Evolutionary conservation across 2,113 vertebrate species (phyloP).

Genomic region (Pseudopipra pipra): DNA sequence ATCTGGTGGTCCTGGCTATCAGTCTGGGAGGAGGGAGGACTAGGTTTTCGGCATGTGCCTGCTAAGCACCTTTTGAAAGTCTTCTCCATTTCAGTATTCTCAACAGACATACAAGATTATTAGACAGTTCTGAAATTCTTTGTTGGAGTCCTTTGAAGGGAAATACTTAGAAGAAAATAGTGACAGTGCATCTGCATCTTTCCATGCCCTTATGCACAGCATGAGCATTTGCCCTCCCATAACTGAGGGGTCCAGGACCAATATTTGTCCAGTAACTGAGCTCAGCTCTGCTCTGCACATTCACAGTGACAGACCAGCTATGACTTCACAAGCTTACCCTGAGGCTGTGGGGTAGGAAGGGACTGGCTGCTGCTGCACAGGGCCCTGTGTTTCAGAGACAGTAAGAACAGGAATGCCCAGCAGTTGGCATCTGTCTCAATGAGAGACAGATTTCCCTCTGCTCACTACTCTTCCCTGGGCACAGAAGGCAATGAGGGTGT

Average conservation of each 20-base stretch:
- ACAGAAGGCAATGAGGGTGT: background rate
- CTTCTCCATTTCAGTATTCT: background rate
- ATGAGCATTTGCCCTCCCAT: background rate
- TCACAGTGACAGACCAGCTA: background rate
- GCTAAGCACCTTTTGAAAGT: background rate
- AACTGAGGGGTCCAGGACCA: background rate
- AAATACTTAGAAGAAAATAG: background rate
- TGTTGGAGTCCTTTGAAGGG: background rate
- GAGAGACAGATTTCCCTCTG: background rate
- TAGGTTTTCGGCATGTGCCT: background rate
- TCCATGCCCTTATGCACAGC: background rate
- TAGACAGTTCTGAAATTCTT: background rate
- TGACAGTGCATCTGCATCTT: background rate
- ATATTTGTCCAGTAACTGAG: background rate
- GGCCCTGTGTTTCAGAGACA: background rate
- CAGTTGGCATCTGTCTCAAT: background rate
- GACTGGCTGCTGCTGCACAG: background rate
- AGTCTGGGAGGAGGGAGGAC: background rate
- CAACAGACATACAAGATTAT: background rate
- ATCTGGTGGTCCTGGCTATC: background rate
- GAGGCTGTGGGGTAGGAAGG: background rate
- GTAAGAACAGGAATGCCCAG: background rate
- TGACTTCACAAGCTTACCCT: background rate
- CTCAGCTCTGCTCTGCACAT: background rate
- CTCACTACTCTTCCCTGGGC: background rate